Evolutionary conservation across 2,888 invertebrate species (phyloP), one percentile per base, ranked within the genome.

Genomic region (Tanytarsus gracilentus): DNA sequence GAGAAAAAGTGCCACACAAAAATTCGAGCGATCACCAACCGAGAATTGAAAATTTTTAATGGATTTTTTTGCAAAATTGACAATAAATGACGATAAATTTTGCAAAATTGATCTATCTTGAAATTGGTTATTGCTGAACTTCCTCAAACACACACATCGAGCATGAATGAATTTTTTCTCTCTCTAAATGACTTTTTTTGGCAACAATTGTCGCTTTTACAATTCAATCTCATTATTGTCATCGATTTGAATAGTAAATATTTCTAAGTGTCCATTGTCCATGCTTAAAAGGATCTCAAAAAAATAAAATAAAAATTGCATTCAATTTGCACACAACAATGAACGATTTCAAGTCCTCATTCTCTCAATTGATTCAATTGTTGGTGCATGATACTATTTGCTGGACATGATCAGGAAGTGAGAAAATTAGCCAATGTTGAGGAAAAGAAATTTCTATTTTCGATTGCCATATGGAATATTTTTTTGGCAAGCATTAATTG

Each of bases 251-350:
- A 44, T 44, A 44, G n/a, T 16, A n/a, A 16, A 44, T 44, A 11
- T 23, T 44, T n/a, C 7, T 23, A 33, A 44, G 23, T 44, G 44
- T 44, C 23, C 44, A 44, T 23, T 44, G 44, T 16, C 44, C 40
- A 18, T 9, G 6, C 9, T 5, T 33, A n/a, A 33, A 5, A 11
- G 33, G n/a, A n/a, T n/a, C n/a, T n/a, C n/a, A n/a, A n/a, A n/a
- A 33, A 4, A n/a, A 33, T 11, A 33, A 5, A 33, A 9, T 33
- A 3, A 21, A 44, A 44, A 44, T 44, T 44, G 44, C 44, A 44
- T 44, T 44, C 44, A 36, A 36, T 36, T 36, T 36, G 36, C 36
- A 44, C 44, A 44, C 44, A 44, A 44, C 23, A 44, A 44, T 44
- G 44, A 18, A 23, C 44, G 18, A 33, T 33, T 5, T 33, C 6